Percentiles rank a stretch among this genome's conserved stretches.
Evolutionary conservation across 2,797 vertebrate genomes (phyloP).

Genomic region (Okamejei kenojei): DNA sequence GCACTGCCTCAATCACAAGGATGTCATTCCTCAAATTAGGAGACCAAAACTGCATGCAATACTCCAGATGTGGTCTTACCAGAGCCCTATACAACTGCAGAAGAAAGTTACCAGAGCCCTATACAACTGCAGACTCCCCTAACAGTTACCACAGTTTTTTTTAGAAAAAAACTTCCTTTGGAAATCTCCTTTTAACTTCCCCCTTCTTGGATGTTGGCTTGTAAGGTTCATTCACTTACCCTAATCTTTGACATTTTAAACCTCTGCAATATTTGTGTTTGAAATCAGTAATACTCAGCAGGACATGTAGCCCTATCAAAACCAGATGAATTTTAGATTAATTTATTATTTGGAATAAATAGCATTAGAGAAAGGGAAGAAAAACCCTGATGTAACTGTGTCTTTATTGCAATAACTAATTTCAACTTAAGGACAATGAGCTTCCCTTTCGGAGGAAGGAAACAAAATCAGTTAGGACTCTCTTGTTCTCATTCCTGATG

Average conservation of each 20-base stretch:
- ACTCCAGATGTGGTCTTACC: too few species aligned
- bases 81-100: too few species aligned
- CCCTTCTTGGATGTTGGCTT: too few species aligned
- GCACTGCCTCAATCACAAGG: too few species aligned
- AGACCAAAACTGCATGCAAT: too few species aligned
- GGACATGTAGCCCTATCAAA: not conserved
- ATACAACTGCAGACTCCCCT: too few species aligned
- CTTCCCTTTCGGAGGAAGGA: not conserved
- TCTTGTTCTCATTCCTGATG: not conserved
- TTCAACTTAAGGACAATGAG: not conserved
- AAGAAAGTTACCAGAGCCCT: too few species aligned
- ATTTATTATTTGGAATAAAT: not conserved
- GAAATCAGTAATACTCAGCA: not conserved
- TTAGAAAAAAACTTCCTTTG: too few species aligned
- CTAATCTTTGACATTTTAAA: not conserved
- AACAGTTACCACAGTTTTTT: too few species aligned
- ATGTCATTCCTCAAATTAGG: too few species aligned
- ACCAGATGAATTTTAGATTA: not conserved
- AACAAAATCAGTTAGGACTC: not conserved
- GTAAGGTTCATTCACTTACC: too few species aligned
- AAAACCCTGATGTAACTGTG: not conserved
- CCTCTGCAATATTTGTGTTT: not conserved
- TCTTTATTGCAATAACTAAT: not conserved
- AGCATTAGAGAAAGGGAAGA: not conserved
- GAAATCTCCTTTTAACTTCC: too few species aligned